Base-by-base conservation (phyloP, 2,888 invertebrate genomes). In the Drosophila meridiana region DNA sequence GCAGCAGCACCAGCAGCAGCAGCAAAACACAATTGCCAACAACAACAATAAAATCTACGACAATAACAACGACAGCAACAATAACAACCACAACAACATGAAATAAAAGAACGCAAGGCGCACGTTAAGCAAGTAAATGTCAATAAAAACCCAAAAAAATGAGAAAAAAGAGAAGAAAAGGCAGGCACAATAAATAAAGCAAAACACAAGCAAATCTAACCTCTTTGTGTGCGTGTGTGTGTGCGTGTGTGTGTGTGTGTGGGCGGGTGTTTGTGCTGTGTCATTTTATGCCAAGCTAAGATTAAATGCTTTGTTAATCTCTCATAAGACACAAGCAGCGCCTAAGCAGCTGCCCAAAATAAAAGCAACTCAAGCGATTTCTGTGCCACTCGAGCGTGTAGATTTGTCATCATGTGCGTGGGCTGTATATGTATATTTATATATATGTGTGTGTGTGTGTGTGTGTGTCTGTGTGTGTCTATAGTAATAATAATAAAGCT, bases 301-400 rank as follows among this genome's bases (percentile, higher is more conserved):
- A 89, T 84, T 84, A 89, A 89, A 86, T 79, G 72, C 87, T 89
- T 87, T 73, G 84, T 79, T 89, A 84, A 84, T 83, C 89, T 73
- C 64, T 71, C 61, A 50, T 61, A 73, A 86, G 78, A 73, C 80
- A 70, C 52, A 43, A 66, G 76, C 56, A 57, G 68, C 50, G 45
- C 64, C 64, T 74, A 70, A 76, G 76, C 73, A 45, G 55, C 61
- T 71, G 26, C 62, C 69, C 53, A 64, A 71, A 86, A 67, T 59
- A 65, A 75, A 84, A 69, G 70, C 74, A 76, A 82, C 67, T 64
- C 38, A 68, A 62, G 68, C 70, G 68, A 65, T 55, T 76, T 57
- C 40, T 11, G 38, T 58, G 20, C 40, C 40, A 52, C 70, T 69
- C 38, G 40, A 52, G 61, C 53, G 56, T 55, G 20, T 68, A 48